These are phyloP conservation scores for Propithecus deckenii DNA, from an alignment of 2,797 vertebrate genomes.

Conservation along the genomic window DNA sequence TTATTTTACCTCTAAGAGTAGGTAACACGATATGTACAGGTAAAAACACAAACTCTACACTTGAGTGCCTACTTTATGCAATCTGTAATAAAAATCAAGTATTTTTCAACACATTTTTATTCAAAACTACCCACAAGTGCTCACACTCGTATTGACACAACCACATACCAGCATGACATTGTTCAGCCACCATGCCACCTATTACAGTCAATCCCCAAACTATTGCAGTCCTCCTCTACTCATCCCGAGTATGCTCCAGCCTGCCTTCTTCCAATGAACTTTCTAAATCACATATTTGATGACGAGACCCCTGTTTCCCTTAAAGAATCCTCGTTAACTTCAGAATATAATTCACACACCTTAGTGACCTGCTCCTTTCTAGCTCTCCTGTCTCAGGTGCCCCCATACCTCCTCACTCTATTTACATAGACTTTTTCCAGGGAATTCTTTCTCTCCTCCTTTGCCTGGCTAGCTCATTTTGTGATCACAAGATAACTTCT, in stretches of 20 bases:
- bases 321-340: background rate
- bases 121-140: constrained; percentile 47
- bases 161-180: constrained; percentile 15
- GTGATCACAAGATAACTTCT: background rate
- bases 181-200: background rate
- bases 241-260: background rate
- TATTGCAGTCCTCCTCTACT: background rate
- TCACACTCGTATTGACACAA: constrained; percentile 67
- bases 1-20: constrained; percentile 50
- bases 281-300: background rate
- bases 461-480: background rate
- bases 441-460: background rate
- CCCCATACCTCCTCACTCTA: background rate
- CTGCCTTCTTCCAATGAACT: background rate
- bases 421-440: background rate
- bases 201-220: background rate
- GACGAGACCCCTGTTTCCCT: background rate
- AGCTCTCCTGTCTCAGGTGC: background rate
- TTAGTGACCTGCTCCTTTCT: background rate
- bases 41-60: constrained; percentile 60
- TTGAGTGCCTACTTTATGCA: background rate
- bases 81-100: constrained; percentile 60
- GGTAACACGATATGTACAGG: background rate
- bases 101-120: constrained; percentile 53
- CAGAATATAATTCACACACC: background rate